Base-by-base conservation (phyloP, 2,797 vertebrate genomes). In the Centropyge bicolor region DNA sequence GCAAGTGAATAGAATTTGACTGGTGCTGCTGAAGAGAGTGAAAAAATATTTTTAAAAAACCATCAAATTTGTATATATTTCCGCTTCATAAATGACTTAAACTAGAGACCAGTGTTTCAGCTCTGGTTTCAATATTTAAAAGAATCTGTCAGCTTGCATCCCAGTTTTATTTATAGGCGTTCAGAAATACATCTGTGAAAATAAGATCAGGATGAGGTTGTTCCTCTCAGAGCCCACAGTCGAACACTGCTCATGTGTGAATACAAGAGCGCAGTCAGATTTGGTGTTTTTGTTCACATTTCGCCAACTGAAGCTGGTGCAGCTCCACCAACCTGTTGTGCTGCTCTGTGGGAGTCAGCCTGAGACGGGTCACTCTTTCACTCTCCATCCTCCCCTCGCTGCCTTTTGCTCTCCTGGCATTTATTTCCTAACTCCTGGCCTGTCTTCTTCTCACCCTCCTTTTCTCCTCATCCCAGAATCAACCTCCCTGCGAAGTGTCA, bases 251-350 rank as follows among this genome's bases (percentile, higher is more conserved):
- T 81, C 66, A 41, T 70, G 70, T 86, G 86, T 40, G 60, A 74
- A 73, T 49, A 55, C 43, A 78, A 82, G 74, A 61, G 81, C 88
- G 79, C 76, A 80, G 84, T 82, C 80, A 1, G 59, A 56, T 81
- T 78, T 41, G 11, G 41, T 74, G 74, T 71, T 78, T 76, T 66
- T 62, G 54, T 48, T 64, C 57, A 71, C 60, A 45, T 70, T 55
- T 80, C 86, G 82, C 81, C 76, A 74, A 83, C 67, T 51, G 80
- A 78, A 84, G 76, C 81, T 70, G 70, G 12, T 62, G 78, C 27
- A 88, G 90, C 88, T 90, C 86, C 83, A 76, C 81, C 91, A 89
- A 91, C 91, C 91, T 92, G 90, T 93, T 90, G 91, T 88, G 86
- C 59, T 79, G 16, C 81, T 88, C 87, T 70, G 86, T 82, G 85